Base-by-base conservation (phyloP, 2,888 invertebrate genomes). In the Cheilosia pagana region DNA sequence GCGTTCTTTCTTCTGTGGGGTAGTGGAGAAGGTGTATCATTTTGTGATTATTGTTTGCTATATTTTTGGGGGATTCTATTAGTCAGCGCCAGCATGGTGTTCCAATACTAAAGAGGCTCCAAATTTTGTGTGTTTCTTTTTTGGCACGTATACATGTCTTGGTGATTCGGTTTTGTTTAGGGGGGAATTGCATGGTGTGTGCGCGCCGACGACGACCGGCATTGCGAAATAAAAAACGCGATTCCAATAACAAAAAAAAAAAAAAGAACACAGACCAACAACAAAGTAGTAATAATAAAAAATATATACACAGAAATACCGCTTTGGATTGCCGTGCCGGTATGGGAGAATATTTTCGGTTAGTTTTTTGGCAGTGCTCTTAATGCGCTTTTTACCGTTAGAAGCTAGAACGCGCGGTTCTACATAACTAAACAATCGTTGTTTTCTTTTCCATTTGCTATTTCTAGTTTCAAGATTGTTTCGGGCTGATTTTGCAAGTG, bases 351-450 rank as follows among this genome's bases (percentile, higher is more conserved):
- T 88, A 87, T 87, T 88, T 60, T 88, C 87, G 87, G 88, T 88
- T 88, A 89, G 88, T 88, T 88, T 89, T 88, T 88, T 87, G 88
- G 88, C 88, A 87, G 89, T 88, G 81, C 88, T 88, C 87, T 87
- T 89, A 89, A 89, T 89, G 89, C 89, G 89, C 89, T 89, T 89
- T 89, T 89, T 89, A 85, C 85, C 81, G 74, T 67, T 70, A 81
- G 85, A 81, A 76, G 76, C 76, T 76, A 71, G 43, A 70, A 62
- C 71, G 48, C 45, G 57, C 83, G 78, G 63, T 77, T 53, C 55
- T 53, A n/a, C n/a, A n/a, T n/a, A 45, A 60, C 28, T 48, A 45
- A 70, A 59, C 14, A 23, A 31, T 50, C 16, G n/a, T 8, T 28
- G 39, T 16, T 10, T 62, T 41, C 8, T 31, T 41, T 62, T 39